Evolutionary conservation across 2,797 vertebrate genomes (phyloP).

Genomic region (Myotis findleyi): DNA sequence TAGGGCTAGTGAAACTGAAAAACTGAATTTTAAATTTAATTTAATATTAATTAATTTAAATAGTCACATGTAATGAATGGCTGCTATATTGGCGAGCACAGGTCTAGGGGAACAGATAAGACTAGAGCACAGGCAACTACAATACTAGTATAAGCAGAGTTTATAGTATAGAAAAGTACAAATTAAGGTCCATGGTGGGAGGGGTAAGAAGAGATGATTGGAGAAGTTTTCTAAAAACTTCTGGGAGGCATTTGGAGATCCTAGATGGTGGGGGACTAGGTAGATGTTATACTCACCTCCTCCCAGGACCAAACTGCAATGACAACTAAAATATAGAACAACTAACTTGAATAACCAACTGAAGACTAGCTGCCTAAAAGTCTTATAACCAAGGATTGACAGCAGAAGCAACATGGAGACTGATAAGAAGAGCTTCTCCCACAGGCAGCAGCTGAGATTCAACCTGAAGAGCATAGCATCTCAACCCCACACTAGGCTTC

Average conservation of each 20-base stretch:
- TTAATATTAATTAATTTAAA: conserved; percentile 50
- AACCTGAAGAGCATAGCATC: background rate
- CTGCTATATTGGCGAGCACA: background rate
- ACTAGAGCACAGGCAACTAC: background rate
- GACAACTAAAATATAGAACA: background rate
- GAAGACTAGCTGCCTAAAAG: background rate
- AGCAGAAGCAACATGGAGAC: background rate
- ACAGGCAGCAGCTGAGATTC: background rate
- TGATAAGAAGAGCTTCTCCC: background rate
- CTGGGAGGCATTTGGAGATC: background rate
- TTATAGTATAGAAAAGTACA: background rate
- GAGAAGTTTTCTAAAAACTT: background rate
- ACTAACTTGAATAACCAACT: background rate
- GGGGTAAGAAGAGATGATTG: background rate
- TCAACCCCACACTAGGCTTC: background rate
- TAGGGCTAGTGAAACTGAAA: background rate
- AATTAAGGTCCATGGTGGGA: background rate
- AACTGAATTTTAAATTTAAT: conserved; percentile 16
- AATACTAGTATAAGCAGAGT: background rate
- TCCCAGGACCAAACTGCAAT: background rate
- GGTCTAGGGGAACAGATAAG: background rate
- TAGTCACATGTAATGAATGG: background rate
- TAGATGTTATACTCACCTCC: background rate
- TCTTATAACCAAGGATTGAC: background rate
- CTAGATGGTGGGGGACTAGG: background rate